Percentiles rank a stretch among this genome's conserved stretches.
Conservation (phyloP, 2,888 invertebrate genomes). For the Eupelmus urozonus region DNA sequence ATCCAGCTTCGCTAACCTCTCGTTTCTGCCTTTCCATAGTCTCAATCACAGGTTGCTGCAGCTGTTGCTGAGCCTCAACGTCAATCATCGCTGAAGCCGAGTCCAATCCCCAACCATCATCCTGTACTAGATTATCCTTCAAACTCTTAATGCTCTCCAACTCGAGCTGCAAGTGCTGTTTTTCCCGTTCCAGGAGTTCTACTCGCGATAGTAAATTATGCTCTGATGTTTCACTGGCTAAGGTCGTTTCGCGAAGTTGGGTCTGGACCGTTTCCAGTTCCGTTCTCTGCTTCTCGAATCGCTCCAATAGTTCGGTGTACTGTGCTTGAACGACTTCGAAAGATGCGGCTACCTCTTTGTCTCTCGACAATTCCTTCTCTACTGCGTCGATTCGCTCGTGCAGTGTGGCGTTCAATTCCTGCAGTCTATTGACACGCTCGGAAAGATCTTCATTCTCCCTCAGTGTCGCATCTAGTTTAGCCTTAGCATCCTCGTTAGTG, state of each 20-base stretch:
- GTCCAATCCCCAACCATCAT: constrained; percentile 41
- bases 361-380: constrained; percentile 66
- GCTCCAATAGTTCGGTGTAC: constrained; percentile 59
- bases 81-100: background rate
- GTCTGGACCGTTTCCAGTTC: constrained; percentile 78
- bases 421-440: constrained; percentile 79
- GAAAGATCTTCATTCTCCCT: constrained; percentile 79
- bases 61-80: background rate
- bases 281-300: constrained; percentile 70
- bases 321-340: constrained; percentile 62
- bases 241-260: constrained; percentile 76
- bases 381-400: constrained; percentile 74
- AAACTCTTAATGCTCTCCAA: constrained; percentile 63
- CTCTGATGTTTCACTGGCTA: constrained; percentile 79
- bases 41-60: constrained; percentile 13
- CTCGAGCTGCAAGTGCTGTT: constrained; percentile 71
- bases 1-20: constrained; percentile 20
- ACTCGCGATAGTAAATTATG: constrained; percentile 78
- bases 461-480: constrained; percentile 80
- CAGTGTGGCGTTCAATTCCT: constrained; percentile 77
- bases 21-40: constrained; percentile 32
- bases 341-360: constrained; percentile 59
- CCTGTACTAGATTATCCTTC: background rate
- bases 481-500: constrained; percentile 82
- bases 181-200: constrained; percentile 71